Percentiles rank a stretch among this genome's conserved stretches.
Evolutionary conservation across 1,140 invertebrate species (phyloP).

Genomic region (Drosophila hydei): DNA sequence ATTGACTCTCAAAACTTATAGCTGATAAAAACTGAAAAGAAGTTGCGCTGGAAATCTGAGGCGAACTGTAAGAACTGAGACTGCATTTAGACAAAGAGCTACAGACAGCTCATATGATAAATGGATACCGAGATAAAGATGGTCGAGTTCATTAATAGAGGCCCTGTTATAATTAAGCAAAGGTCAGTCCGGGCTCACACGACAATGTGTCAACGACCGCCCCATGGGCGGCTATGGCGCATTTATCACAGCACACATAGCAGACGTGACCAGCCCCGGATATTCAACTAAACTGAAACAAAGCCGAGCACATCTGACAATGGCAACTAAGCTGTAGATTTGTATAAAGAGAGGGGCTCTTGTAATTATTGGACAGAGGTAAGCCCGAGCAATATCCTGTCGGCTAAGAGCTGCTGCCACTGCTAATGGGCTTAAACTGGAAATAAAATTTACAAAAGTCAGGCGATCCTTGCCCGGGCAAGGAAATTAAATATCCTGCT

Average conservation of each 20-base stretch:
- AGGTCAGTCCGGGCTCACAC: constrained; percentile 40
- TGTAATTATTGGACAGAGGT: constrained; percentile 48
- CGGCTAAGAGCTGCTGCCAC: constrained; percentile 4
- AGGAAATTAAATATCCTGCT: constrained; percentile 74
- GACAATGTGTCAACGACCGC: constrained; percentile 65
- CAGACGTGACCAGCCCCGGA: constrained; percentile 54
- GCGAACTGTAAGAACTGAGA: neutral
- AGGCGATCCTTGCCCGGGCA: constrained; percentile 27
- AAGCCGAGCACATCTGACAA: no score
- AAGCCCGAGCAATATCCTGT: constrained; percentile 2
- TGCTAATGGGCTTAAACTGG: constrained; percentile 44
- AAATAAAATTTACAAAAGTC: constrained; percentile 43
- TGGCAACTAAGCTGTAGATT: constrained; percentile 24
- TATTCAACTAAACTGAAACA: constrained; percentile 11
- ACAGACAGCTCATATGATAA: constrained; percentile 12
- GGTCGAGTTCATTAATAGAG: constrained; percentile 56
- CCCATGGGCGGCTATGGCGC: constrained; percentile 19
- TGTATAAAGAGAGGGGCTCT: constrained; percentile 36
- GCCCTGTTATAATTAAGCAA: constrained; percentile 68
- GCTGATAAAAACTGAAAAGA: neutral
- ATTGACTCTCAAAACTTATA: neutral
- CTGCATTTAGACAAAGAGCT: constrained; percentile 9
- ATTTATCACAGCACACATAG: constrained; percentile 51
- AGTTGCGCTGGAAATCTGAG: neutral
- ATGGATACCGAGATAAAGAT: neutral